Base-by-base conservation (phyloP, 1,140 invertebrate species). In the Cyrtorhinus lividipennis region DNA sequence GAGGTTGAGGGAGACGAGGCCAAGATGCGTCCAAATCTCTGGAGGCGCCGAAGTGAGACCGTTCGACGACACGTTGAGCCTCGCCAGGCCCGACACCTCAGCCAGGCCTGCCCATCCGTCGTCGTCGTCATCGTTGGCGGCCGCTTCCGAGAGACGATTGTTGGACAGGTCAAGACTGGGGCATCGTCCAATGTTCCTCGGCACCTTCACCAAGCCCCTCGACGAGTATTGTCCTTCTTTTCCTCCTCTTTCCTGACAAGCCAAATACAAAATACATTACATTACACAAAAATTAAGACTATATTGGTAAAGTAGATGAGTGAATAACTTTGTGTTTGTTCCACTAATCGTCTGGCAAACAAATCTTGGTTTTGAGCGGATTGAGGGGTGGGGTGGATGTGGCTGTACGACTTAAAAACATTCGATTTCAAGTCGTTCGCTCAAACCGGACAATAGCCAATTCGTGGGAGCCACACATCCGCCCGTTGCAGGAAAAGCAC, bases 121-220 rank as follows among this genome's bases (percentile, higher is more conserved):
- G 18, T n/a, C 20, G 48, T 56, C 24, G 20, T 26, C 25, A 20
- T 57, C n/a, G 12, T n/a, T 2, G 15, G 18, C 10, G 23, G 45
- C n/a, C 18, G 15, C 24, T 20, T 46, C 20, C 23, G 22, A 56
- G 13, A 87, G 79, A 65, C 77, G 77, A 69, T 87, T 87, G 70
- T 84, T 80, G 27, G 83, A 83, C n/a, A 87, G 72, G 71, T 87
- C 82, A 56, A 87, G 76, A 45, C 77, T 76, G n/a, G 78, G 80
- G 48, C 86, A 71, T 1, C 77, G 71, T 1, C 72, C 72, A 24
- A 86, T 71, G 53, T 45, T 44, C 18, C 26, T 30, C 27, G 62
- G 22, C 26, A 57, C 27, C 56, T n/a, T 45, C 27, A 30, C 15
- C 18, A 56, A 22, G 23, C 56, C 27, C 26, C 22, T 56, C 23